A percentile compares a stretch with the other conserved stretches of the same genome.
Evolutionary conservation across 2,797 vertebrate genomes (phyloP).

Genomic region (Gobionotothen gibberifrons): DNA sequence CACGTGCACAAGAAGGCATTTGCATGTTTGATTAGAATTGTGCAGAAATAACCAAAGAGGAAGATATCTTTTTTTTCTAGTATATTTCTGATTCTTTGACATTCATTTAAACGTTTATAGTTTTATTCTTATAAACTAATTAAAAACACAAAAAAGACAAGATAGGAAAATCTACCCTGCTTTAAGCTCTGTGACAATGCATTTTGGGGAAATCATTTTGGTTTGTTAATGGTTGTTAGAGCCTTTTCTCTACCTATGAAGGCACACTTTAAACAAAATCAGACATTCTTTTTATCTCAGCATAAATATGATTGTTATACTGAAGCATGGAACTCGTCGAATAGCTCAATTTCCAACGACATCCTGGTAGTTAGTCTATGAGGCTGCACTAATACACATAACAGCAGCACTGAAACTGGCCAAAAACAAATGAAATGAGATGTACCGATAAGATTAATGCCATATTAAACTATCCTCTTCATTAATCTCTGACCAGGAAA

Average conservation of each 20-base stretch:
- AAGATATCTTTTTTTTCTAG: background rate
- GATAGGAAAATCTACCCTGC: background rate
- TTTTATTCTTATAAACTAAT: background rate
- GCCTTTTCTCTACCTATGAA: background rate
- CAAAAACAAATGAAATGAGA: constrained; percentile 11
- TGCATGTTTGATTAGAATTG: constrained; percentile 8
- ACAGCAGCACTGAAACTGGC: constrained; percentile 1
- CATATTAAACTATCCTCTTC: constrained; percentile 8
- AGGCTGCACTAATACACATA: constrained; percentile 8
- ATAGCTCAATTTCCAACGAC: constrained; percentile 31
- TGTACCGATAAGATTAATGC: constrained; percentile 12
- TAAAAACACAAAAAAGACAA: background rate
- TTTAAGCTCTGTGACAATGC: background rate
- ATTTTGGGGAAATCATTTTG: background rate
- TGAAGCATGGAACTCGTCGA: constrained; percentile 23
- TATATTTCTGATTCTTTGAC: constrained; percentile 14
- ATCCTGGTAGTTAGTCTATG: constrained; percentile 21
- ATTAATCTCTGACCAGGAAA: constrained; percentile 18
- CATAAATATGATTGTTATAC: constrained; percentile 21
- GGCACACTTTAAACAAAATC: background rate
- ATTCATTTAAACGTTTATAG: background rate
- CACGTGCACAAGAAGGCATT: background rate
- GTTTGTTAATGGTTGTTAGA: background rate
- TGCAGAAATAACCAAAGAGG: constrained; percentile 12
- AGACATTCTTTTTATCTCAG: constrained; percentile 15